Percentiles rank a stretch among this genome's conserved stretches.
Evolutionary conservation across 2,888 invertebrate genomes (phyloP).

Genomic region (Rugalucina vietnamica): DNA sequence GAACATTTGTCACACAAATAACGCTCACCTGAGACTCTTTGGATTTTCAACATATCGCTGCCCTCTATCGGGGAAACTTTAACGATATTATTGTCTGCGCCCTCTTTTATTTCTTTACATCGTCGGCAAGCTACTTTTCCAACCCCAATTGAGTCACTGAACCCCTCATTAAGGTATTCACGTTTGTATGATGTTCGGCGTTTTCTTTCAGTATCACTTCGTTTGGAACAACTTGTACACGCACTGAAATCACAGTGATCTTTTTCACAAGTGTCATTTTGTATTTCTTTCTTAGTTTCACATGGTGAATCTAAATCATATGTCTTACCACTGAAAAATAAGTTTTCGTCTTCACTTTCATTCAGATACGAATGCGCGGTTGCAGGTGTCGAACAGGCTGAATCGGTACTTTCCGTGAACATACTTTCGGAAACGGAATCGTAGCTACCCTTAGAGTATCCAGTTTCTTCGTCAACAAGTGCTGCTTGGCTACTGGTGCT

Average conservation of each 20-base stretch:
- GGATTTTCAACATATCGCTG: conserved; percentile 48
- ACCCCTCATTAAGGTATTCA: conserved; percentile 31
- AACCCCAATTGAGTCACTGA: background rate
- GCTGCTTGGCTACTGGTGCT: conserved; percentile 60
- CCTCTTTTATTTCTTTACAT: conserved; percentile 3
- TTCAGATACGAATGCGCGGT: conserved; percentile 31
- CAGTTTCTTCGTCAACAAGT: conserved; percentile 55
- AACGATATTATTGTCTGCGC: conserved; percentile 51
- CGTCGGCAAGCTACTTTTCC: conserved; percentile 19
- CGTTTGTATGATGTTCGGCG: background rate
- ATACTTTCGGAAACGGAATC: conserved; percentile 58
- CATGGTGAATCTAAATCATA: background rate
- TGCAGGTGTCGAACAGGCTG: conserved; percentile 44
- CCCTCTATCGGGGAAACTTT: conserved; percentile 48
- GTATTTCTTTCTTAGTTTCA: background rate
- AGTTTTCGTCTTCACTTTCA: conserved; percentile 17
- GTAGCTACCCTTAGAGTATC: conserved; percentile 52
- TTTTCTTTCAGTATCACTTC: background rate
- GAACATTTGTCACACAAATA: conserved; percentile 30
- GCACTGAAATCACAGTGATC: conserved; percentile 47
- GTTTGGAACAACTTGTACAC: conserved; percentile 34
- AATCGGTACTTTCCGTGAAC: conserved; percentile 55
- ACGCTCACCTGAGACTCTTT: conserved; percentile 20
- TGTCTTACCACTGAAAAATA: background rate
- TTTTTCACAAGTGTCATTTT: conserved; percentile 40